Percentiles rank a stretch among this genome's conserved stretches.
Conservation (phyloP, 2,888 invertebrate species). For the Aphidius colemani region DNA sequence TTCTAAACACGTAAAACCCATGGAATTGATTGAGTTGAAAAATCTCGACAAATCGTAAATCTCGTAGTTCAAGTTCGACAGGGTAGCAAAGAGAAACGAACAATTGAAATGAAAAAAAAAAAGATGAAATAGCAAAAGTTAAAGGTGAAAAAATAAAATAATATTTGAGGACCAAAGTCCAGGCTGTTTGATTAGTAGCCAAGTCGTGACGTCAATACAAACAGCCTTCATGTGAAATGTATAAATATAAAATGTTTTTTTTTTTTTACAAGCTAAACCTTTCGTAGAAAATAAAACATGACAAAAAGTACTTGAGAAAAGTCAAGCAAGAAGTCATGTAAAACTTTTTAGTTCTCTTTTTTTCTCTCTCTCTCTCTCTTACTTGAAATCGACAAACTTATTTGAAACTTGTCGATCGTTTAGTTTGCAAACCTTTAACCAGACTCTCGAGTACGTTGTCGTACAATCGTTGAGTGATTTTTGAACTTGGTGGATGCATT, state of each 20-base stretch:
- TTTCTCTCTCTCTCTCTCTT: constrained; percentile 7
- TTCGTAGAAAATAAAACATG: too few relatives aligned
- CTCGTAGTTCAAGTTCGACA: constrained; percentile 6
- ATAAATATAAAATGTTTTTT: background rate
- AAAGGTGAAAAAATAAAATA: constrained; percentile 22
- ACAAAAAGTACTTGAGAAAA: constrained; percentile 6
- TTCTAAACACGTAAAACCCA: too few relatives aligned
- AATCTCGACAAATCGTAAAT: constrained; percentile 16
- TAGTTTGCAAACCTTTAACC: constrained; percentile 72
- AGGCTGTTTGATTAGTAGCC: constrained; percentile 36
- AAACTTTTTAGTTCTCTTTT: constrained; percentile 11
- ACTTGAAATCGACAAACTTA: constrained; percentile 5
- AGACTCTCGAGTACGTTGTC: constrained; percentile 81
- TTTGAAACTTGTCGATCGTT: background rate
- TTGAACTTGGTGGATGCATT: constrained; percentile 76
- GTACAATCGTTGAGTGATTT: constrained; percentile 82
- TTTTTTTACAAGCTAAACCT: background rate
- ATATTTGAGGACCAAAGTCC: constrained; percentile 20
- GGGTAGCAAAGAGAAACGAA: constrained; percentile 6
- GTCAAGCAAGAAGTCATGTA: constrained; percentile 14
- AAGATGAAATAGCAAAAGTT: constrained; percentile 4
- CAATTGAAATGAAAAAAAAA: constrained; percentile 11
- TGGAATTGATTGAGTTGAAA: background rate
- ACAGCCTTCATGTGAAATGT: constrained; percentile 18
- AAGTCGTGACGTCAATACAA: constrained; percentile 37